Percentiles rank a stretch among this genome's conserved stretches.
phyloP scores from a whole-genome alignment of 2,113 vertebrate genomes.

The Salvelinus alpinus region DNA sequence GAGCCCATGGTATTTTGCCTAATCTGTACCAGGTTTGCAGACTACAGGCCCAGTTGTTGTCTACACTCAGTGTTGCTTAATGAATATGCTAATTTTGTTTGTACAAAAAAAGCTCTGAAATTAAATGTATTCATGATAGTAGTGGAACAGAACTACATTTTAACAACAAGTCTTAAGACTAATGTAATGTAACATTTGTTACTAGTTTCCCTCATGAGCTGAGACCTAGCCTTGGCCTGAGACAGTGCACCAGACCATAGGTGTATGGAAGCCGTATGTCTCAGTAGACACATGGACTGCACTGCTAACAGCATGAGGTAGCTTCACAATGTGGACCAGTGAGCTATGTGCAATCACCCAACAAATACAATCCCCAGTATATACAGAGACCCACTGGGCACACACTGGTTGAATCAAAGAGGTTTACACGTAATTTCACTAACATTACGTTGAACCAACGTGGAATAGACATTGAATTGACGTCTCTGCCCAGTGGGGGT shows the following conservation, averaged over 20 bases:
- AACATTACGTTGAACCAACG: too few species aligned
- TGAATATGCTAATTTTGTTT: too few species aligned
- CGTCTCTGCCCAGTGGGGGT: too few species aligned
- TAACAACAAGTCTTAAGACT: background rate
- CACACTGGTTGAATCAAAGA: too few species aligned
- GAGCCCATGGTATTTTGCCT: background rate
- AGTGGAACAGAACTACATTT: background rate
- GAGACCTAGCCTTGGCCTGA: background rate
- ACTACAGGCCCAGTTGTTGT: background rate
- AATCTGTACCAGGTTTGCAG: background rate
- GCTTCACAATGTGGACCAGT: background rate
- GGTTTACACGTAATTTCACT: too few species aligned
- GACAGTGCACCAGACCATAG: background rate
- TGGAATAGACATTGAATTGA: too few species aligned
- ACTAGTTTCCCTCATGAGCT: background rate
- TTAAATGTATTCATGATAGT: background rate
- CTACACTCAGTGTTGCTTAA: background rate
- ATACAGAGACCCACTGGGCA: background rate
- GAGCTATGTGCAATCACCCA: background rate
- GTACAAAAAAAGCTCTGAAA: background rate
- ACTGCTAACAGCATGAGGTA: background rate
- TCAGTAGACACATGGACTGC: background rate
- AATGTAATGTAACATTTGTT: too few species aligned
- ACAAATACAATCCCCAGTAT: background rate
- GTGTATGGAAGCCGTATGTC: background rate